These are phyloP conservation scores for Erythrolamprus reginae DNA, from an alignment of 2,113 vertebrate species.

Conservation along the genomic window DNA sequence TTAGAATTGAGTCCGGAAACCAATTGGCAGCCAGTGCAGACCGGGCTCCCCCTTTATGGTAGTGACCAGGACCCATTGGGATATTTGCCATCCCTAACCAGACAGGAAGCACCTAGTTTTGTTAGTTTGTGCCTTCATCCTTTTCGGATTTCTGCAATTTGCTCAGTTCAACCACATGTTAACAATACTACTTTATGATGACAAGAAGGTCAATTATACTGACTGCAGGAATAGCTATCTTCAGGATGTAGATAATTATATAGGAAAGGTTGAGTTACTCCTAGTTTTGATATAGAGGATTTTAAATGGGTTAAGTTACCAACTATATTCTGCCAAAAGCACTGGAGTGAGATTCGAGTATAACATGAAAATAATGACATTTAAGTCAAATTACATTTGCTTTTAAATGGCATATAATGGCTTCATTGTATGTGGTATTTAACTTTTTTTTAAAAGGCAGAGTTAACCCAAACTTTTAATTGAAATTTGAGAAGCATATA, in stretches of 20 bases:
- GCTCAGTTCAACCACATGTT: background rate
- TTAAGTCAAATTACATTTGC: background rate
- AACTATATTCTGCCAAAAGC: background rate
- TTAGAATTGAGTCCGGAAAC: too few relatives aligned
- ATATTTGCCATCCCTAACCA: background rate
- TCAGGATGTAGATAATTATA: constrained; percentile 44
- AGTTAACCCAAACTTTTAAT: background rate
- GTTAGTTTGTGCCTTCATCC: background rate
- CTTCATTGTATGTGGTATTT: background rate
- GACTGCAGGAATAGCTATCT: constrained; percentile 42
- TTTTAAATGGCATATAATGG: background rate
- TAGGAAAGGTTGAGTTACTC: background rate
- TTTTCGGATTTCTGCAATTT: background rate
- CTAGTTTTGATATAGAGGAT: background rate
- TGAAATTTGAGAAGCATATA: background rate
- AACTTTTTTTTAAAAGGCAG: background rate
- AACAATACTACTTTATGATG: background rate
- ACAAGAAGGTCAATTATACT: background rate
- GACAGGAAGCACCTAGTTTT: background rate
- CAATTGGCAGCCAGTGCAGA: too few relatives aligned
- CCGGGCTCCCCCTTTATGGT: too few relatives aligned
- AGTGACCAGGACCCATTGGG: background rate
- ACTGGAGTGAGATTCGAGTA: background rate
- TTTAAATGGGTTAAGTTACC: background rate
- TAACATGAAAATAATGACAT: background rate